Base-by-base conservation (phyloP, 2,888 invertebrate species). In the Mycalesis mineus region DNA sequence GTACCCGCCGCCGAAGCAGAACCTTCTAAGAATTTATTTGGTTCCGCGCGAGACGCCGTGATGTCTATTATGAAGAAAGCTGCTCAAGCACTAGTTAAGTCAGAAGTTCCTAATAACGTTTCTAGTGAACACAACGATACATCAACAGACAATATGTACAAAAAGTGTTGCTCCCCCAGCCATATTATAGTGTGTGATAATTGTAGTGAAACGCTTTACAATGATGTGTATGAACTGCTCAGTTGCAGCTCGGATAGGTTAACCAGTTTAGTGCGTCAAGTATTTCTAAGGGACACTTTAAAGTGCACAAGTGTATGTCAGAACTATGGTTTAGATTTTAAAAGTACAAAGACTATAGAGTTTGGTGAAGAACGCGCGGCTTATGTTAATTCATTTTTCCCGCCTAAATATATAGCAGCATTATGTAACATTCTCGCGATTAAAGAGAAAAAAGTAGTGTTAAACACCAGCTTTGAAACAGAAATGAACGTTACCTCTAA, bases 21-120 rank as follows among this genome's bases (percentile, higher is more conserved):
- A 22, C 92, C 92, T 9, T 87, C 91, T 11, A 93, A 93, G 68
- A 95, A 95, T 77, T 84, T 96, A 17, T 95, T 97, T 70, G 96
- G 95, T 59, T 95, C 95, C 9, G 97, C 97, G 2, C 93, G 95
- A 68, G 97, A 97, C 77, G 97, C 96, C 0, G 97, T 98, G 42
- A 93, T 97, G 76, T 96, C 95, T 47, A 96, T 98, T 65, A 96
- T 98, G 55, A 97, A 97, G 77, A 97, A 97, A 82, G 98, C 97
- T 0, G 96, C 96, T 7, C 94, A 95, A 83, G 96, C 94, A 37
- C 88, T 97, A 67, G 95, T 94, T 1, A 95, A 95, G 74, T 92
- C 93, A 9, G 92, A 93, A 82, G 88, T 90, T 71, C 91, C 91
- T 65, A 93, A 92, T 77, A 91, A 92, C 71, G 91, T 91, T 58